Base-by-base conservation (phyloP, 2,113 vertebrate genomes). In the Ochotona princeps region DNA sequence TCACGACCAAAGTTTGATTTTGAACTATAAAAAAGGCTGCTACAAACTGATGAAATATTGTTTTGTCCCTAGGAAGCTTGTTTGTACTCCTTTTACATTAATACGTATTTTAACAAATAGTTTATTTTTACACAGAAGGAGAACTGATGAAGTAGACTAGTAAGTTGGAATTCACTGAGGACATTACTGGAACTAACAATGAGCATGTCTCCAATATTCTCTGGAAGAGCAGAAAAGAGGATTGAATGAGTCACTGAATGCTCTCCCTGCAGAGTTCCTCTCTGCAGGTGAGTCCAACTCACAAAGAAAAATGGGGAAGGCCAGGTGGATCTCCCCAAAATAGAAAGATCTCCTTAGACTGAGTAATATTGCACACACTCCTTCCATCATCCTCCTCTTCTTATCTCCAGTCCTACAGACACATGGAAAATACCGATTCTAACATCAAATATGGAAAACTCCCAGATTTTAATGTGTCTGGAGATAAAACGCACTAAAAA, bases 381-480 rank as follows among this genome's bases (percentile, higher is more conserved):
- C 30, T 61, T 47, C 51, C 65, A 32, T 65, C 26, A 63, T 81
- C n/a, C 32, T 85, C 38, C n/a, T 91, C 87, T 51, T 85, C 83
- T 83, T 90, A 87, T 72, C n/a, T 47, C 26, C 26, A 21, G 72
- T 94, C 57, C 60, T 69, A 38, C 0, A 11, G 49, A 44, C n/a
- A 38, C 10, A 38, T 15, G 49, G 83, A 63, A 97, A 70, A 73
- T 76, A 79, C 91, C 30, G 2, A 8, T 44, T 67, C 60, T 67
- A 66, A 91, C n/a, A 11, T 51, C 76, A 17, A 91, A 67, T 78
- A 84, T 8, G 4, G 91, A 75, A 83, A 88, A 44, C 17, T 54
- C 67, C 51, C 26, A 30, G 61, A 38, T 49, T 61, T 83, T 65
- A 51, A 76, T 60, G 65, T 61, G 60, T 35, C 81, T 49, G 65